These are phyloP conservation scores for Atractosteus spatula DNA, from an alignment of 2,113 vertebrate genomes.

Conservation along the genomic window DNA sequence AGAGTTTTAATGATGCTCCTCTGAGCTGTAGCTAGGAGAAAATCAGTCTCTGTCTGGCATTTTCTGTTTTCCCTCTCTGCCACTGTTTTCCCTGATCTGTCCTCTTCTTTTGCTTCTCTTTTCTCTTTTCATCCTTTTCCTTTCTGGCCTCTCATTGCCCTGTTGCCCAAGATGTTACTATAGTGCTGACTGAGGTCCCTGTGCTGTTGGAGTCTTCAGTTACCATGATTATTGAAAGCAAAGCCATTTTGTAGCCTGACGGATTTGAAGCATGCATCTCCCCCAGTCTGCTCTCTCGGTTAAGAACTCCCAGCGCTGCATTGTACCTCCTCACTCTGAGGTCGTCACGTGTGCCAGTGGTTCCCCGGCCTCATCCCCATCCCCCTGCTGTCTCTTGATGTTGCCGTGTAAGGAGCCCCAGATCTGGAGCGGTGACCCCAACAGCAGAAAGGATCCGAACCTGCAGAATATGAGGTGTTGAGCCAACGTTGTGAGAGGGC, in stretches of 20 bases:
- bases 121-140: neutral
- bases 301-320: neutral
- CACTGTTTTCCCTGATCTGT: neutral
- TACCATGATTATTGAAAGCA: no score
- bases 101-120: neutral
- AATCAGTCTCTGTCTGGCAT: neutral
- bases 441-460: neutral
- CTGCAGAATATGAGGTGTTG: no score
- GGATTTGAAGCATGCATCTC: no score
- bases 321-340: slow-evolving; percentile 18
- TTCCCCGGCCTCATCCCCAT: slow-evolving; percentile 31
- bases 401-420: neutral
- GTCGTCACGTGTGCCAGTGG: slow-evolving; percentile 13
- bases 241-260: no score
- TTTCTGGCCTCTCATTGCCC: no score
- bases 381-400: slow-evolving; percentile 30
- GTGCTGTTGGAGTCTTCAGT: no score
- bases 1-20: neutral
- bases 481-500: no score
- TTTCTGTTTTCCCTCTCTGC: neutral
- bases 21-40: no score
- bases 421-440: neutral
- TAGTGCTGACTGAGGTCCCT: no score
- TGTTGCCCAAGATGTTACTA: no score
- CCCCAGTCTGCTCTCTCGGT: no score